Conservation (phyloP, 2,113 vertebrate genomes). For the Spheniscus mendiculus region DNA sequence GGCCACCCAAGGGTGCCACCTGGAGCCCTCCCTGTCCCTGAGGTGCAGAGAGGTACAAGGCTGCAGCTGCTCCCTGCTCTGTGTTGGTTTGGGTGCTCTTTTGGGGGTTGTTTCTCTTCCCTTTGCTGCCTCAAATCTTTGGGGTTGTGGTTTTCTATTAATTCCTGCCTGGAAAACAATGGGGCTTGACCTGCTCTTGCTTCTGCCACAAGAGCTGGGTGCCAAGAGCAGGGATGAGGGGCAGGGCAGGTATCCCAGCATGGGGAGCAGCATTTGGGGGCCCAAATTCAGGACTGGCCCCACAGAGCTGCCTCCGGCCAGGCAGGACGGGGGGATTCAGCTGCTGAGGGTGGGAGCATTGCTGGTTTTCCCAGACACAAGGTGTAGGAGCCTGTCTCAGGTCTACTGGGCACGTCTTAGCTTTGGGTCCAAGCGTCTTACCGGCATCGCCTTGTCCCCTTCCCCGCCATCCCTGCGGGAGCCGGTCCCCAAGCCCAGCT, state of each 20-base stretch:
- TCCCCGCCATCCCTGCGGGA: accelerated
- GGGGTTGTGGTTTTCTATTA: neutral
- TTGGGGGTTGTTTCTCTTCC: neutral
- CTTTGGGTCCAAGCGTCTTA: neutral
- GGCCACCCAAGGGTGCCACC: neutral
- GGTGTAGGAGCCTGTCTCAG: neutral
- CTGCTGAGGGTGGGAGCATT: neutral
- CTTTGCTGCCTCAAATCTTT: neutral
- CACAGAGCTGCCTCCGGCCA: neutral
- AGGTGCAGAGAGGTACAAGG: neutral
- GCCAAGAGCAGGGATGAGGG: neutral
- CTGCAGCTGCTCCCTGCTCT: neutral
- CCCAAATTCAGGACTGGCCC: neutral
- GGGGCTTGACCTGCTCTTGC: neutral
- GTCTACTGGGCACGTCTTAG: neutral
- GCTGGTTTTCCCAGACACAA: neutral
- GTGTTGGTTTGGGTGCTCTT: neutral
- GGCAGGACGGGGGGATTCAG: neutral
- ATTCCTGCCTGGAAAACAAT: neutral
- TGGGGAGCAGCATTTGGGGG: neutral
- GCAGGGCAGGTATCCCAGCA: neutral
- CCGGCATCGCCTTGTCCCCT: accelerated
- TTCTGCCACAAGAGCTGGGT: neutral
- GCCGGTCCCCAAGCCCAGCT: neutral
- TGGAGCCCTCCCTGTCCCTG: neutral